Evolutionary conservation across 2,797 vertebrate species (phyloP), one percentile per base, ranked within the genome.

Genomic region (Protonibea diacanthus): DNA sequence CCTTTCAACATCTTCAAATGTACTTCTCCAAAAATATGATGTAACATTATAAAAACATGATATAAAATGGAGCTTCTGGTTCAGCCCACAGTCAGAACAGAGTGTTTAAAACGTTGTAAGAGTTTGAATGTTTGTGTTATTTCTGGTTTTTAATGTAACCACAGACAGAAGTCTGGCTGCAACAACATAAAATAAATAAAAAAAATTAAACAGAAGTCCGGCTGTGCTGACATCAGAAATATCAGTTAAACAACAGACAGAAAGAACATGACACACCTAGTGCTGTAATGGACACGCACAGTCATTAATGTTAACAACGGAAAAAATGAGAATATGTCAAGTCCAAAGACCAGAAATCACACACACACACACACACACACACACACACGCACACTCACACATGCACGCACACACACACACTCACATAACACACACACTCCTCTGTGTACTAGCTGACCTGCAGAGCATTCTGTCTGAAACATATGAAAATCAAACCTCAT

Each of bases 401-500:
- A 55, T 47, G 56, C 70, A 67, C 78, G 59, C 76, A 70, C 64
- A 62, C 63, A 67, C 63, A 71, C 68, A 74, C 56, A 52, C 48
- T 71, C 60, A 59, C 52, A 72, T n/a, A n/a, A n/a, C 40, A 51
- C 77, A 70, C 64, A 65, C 63, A 67, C 63, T 63, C 29, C 76
- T 71, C 74, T 75, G 76, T 85, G 83, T 76, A 68, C 68, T 14
- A 62, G 71, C 71, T 87, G 85, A 91, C 92, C 89, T 64, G 82
- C 90, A 83, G 86, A 86, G 86, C 85, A 69, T 18, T 81, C 87
- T 83, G 89, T 94, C 95, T 95, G 92, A 95, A 94, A 92, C 91
- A 72, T 87, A 93, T 94, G 94, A 95, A 93, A 95, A 95, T 93
- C 88, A 94, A 92, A 94, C 90, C 94, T 95, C 81, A 94, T 95